phyloP scores from a whole-genome alignment of 2,113 vertebrate species.

The Podarcis cretensis region DNA sequence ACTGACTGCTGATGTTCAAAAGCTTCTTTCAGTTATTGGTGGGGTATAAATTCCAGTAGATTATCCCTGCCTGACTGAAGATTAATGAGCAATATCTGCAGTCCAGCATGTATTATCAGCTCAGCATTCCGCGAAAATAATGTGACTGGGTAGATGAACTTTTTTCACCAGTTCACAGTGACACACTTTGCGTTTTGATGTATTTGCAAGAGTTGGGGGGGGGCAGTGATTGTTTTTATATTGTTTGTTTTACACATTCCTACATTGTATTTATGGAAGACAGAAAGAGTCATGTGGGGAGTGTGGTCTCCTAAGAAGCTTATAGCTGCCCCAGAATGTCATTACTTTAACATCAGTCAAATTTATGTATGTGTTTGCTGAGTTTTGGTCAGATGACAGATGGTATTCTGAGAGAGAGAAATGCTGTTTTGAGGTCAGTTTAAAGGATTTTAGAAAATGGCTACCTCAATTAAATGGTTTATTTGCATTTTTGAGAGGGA shows the following conservation, averaged over 20 bases:
- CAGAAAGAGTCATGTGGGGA: not conserved
- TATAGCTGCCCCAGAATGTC: not conserved
- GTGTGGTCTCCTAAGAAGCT: constrained; percentile 27
- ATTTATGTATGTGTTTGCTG: constrained; percentile 14
- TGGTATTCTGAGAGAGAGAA: not conserved
- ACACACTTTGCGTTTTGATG: not conserved
- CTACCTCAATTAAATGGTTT: constrained; percentile 8
- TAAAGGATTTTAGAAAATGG: constrained; percentile 28
- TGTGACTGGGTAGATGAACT: not conserved
- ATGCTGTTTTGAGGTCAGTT: not conserved
- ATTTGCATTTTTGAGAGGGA: not conserved
- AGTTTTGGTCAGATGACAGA: not conserved
- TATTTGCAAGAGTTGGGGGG: not conserved
- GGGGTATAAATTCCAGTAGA: constrained; percentile 27
- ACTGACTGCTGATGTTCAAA: constrained; percentile 29
- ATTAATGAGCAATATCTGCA: not conserved
- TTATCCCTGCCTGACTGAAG: constrained; percentile 22
- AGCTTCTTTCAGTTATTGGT: constrained; percentile 36
- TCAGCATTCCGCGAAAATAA: not conserved
- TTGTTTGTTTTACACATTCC: constrained; percentile 14
- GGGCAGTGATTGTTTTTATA: not conserved
- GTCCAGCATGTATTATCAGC: not conserved
- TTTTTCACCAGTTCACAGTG: not conserved
- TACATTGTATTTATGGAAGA: constrained; percentile 12
- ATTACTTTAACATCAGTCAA: constrained; percentile 16